Percentiles rank a stretch among this genome's conserved stretches.
These are phyloP conservation scores for Tenrec ecaudatus DNA, from an alignment of 2,113 vertebrate species.

Conservation along the genomic window DNA sequence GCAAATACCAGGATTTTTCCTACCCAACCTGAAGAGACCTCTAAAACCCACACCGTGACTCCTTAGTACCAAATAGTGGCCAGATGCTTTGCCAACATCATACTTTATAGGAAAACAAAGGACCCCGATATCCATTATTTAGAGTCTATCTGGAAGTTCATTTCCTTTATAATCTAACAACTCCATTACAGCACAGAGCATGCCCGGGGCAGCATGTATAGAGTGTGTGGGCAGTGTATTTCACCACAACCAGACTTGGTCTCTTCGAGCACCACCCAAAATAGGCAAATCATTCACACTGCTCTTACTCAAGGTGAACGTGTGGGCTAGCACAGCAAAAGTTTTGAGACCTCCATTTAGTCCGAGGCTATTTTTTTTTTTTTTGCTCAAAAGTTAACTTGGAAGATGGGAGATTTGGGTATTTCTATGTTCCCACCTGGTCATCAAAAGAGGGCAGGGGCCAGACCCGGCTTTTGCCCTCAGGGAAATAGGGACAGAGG, in stretches of 20 bases:
- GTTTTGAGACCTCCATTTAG: conserved; percentile 50
- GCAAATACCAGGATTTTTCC: background rate
- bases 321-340: conserved; percentile 13
- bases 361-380: background rate
- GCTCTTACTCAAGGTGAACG: conserved; percentile 13
- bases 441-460: background rate
- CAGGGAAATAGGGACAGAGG: background rate
- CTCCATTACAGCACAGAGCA: conserved; percentile 18
- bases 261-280: conserved; percentile 43
- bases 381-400: conserved; percentile 35
- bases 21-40: background rate
- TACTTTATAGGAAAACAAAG: conserved; percentile 3
- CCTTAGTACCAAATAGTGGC: background rate
- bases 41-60: background rate
- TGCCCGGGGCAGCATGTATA: background rate
- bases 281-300: conserved; percentile 31
- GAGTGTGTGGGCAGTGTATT: background rate
- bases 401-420: background rate
- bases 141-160: background rate
- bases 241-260: conserved; percentile 17
- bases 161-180: conserved; percentile 33
- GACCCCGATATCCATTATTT: conserved; percentile 36
- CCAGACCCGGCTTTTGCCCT: background rate
- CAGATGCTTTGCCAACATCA: conserved; percentile 27
- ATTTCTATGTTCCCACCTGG: background rate